phyloP scores from a whole-genome alignment of 2,797 vertebrate species.

The Coreius guichenoti region DNA sequence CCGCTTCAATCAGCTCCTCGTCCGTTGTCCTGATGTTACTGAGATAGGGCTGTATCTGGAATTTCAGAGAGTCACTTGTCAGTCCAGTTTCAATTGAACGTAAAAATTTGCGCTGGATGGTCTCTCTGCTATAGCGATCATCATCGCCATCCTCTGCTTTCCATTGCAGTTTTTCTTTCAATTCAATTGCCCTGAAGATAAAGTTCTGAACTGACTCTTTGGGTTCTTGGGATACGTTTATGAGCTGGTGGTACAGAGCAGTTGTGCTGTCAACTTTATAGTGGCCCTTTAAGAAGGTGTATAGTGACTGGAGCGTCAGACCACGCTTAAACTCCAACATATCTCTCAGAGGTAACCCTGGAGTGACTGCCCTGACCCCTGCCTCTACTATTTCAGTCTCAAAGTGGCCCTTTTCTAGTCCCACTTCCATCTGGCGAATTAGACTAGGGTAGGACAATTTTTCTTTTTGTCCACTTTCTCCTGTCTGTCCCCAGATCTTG shows the following conservation, averaged over 20 bases:
- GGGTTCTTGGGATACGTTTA: slow-evolving; percentile 28
- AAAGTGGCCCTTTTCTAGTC: neutral
- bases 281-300: slow-evolving; percentile 31
- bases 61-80: slow-evolving; percentile 28
- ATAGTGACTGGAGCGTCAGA: neutral
- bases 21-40: neutral
- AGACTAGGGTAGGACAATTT: slow-evolving; percentile 30
- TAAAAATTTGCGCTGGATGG: slow-evolving; percentile 53
- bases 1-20: neutral
- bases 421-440: slow-evolving; percentile 22
- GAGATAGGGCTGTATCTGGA: slow-evolving; percentile 24
- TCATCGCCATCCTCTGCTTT: slow-evolving; percentile 41
- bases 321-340: slow-evolving; percentile 42
- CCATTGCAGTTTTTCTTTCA: slow-evolving; percentile 30
- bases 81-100: slow-evolving; percentile 43
- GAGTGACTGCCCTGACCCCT: slow-evolving; percentile 29
- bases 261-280: slow-evolving; percentile 36
- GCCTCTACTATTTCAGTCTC: slow-evolving; percentile 31
- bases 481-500: slow-evolving; percentile 2
- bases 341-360: slow-evolving; percentile 31
- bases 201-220: slow-evolving; percentile 19
- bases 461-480: slow-evolving; percentile 29
- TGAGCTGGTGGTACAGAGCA: slow-evolving; percentile 41
- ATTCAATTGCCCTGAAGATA: slow-evolving; percentile 34
- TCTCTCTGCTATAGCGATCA: slow-evolving; percentile 38